phyloP scores from a whole-genome alignment of 2,113 vertebrate genomes.

The Ardeotis arabs region DNA sequence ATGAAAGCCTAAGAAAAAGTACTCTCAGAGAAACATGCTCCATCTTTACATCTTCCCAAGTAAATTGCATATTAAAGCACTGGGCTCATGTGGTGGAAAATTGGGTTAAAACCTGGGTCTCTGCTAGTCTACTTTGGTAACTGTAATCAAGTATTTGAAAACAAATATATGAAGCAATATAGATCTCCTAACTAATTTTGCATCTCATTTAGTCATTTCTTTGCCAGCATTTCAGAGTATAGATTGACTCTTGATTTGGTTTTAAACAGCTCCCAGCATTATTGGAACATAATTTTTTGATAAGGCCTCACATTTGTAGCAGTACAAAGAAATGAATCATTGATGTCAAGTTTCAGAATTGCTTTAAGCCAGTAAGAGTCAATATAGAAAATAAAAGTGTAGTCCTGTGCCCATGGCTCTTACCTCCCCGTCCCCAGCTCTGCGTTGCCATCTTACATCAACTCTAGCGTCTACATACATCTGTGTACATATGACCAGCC shows the following conservation, averaged over 20 bases:
- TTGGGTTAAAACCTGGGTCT: background rate
- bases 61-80: background rate
- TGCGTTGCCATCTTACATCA: background rate
- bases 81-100: background rate
- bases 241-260: background rate
- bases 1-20: background rate
- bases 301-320: background rate
- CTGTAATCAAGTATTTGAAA: background rate
- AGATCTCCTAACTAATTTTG: background rate
- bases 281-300: background rate
- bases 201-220: background rate
- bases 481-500: background rate
- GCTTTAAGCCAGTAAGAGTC: background rate
- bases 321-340: background rate
- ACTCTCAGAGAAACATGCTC: background rate
- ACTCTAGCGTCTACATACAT: background rate
- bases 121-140: background rate
- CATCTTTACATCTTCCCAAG: background rate
- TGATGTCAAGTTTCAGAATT: background rate
- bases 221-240: background rate
- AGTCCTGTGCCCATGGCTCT: background rate
- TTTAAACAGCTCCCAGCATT: background rate
- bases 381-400: background rate
- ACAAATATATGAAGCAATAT: background rate
- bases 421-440: background rate